Conservation (phyloP, 2,113 vertebrate species). For the Cervus canadensis region DNA sequence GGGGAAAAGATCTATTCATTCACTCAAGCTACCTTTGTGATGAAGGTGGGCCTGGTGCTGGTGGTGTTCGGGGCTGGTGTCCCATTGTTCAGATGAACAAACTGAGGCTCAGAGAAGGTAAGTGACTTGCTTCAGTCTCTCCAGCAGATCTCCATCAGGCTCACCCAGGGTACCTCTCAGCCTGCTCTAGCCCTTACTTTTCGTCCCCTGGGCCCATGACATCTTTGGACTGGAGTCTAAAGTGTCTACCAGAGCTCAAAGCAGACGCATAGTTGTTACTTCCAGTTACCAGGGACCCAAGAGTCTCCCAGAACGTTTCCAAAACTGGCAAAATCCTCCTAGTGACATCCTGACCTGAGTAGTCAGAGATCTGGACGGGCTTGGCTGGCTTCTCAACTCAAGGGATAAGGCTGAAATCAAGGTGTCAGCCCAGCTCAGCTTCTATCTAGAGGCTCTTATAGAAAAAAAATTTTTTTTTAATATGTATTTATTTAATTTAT, state of each 20-base stretch:
- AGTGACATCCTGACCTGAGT: not conserved
- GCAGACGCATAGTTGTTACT: not conserved
- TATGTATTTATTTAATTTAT: not conserved
- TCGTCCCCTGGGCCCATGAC: not conserved
- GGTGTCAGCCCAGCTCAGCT: not conserved
- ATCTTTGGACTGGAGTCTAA: not conserved
- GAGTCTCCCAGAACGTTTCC: not conserved
- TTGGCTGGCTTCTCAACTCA: not conserved
- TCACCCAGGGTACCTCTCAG: not conserved
- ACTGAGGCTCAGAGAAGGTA: not conserved
- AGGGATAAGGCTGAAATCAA: not conserved
- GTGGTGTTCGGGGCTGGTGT: not conserved
- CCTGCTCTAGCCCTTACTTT: not conserved
- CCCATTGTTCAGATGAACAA: not conserved
- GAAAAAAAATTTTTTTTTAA: not conserved
- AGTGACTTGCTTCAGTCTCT: not conserved
- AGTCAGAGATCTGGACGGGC: rapidly evolving
- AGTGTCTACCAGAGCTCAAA: not conserved
- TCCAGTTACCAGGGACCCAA: not conserved
- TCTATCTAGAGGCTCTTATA: not conserved
- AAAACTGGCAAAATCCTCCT: not conserved
- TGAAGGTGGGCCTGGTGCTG: not conserved
- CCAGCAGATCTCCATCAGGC: too few species aligned
- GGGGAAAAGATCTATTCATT: not conserved
- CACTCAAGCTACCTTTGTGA: not conserved